These are phyloP conservation scores for Chymomyza fuscimana DNA, from an alignment of 2,888 invertebrate genomes.

Conservation along the genomic window DNA sequence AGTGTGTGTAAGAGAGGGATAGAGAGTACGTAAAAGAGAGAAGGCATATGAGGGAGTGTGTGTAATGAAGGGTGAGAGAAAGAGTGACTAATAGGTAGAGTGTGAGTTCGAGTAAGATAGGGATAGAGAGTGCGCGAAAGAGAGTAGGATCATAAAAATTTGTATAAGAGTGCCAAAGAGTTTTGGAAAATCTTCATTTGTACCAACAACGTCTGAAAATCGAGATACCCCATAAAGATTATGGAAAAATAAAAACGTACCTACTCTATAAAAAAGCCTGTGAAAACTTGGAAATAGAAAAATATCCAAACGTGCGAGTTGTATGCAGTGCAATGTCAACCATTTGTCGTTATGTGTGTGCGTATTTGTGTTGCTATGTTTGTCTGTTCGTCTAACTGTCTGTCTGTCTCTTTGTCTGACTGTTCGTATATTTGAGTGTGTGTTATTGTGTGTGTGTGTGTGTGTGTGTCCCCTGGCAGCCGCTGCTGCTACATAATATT, in stretches of 20 bases:
- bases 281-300: slow-evolving; percentile 45
- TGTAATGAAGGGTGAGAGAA: too few species aligned
- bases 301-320: slow-evolving; percentile 22
- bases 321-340: slow-evolving; percentile 57
- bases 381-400: slow-evolving; percentile 10
- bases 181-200: too few species aligned
- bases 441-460: slow-evolving; percentile 20
- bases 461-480: slow-evolving; percentile 35
- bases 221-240: slow-evolving; percentile 9
- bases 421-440: neutral
- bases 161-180: too few species aligned
- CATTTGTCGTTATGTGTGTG: slow-evolving; percentile 20
- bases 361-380: slow-evolving; percentile 19
- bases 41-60: too few species aligned
- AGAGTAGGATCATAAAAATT: too few species aligned
- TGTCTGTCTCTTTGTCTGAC: neutral
- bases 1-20: too few species aligned
- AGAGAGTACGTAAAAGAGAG: too few species aligned
- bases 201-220: neutral
- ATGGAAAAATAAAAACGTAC: slow-evolving; percentile 3
- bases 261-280: slow-evolving; percentile 17
- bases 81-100: too few species aligned
- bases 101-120: too few species aligned
- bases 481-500: slow-evolving; percentile 59
- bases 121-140: too few species aligned